Conservation (phyloP, 2,113 vertebrate species). For the Mugil cephalus region DNA sequence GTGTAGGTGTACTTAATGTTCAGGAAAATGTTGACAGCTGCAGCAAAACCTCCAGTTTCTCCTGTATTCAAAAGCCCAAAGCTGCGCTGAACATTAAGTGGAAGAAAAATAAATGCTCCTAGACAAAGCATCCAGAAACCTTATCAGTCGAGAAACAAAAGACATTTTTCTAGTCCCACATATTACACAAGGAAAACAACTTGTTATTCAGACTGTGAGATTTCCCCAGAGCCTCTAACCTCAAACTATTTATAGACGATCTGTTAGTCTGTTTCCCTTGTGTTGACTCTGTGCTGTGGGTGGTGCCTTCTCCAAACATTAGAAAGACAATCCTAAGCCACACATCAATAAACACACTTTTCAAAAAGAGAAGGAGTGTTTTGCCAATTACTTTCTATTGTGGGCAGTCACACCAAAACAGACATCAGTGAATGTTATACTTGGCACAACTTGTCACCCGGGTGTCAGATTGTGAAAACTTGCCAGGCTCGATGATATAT, state of each 20-base stretch:
- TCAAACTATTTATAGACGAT: constrained; percentile 82
- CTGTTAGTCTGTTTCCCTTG: constrained; percentile 70
- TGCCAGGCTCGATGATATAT: neutral
- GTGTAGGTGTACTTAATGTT: constrained; percentile 14
- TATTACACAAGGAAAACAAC: constrained; percentile 76
- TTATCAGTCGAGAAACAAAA: constrained; percentile 53
- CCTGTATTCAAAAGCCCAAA: constrained; percentile 15
- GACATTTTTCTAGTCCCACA: constrained; percentile 50
- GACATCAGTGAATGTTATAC: constrained; percentile 9
- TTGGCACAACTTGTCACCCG: neutral
- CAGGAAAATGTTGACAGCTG: constrained; percentile 14
- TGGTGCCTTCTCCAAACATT: constrained; percentile 73
- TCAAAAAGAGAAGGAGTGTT: constrained; percentile 7
- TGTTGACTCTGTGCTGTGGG: constrained; percentile 73
- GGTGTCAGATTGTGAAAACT: neutral
- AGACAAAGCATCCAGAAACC: constrained; percentile 25
- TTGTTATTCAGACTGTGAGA: constrained; percentile 78
- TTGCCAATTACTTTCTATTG: constrained; percentile 33
- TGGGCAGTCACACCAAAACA: constrained; percentile 20
- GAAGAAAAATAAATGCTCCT: constrained; percentile 14
- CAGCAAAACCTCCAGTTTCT: constrained; percentile 19
- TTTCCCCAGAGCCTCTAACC: constrained; percentile 74
- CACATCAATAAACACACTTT: constrained; percentile 33
- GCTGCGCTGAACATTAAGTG: constrained; percentile 2
- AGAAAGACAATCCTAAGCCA: constrained; percentile 53